Evolutionary conservation across 1,140 invertebrate genomes (phyloP).

Genomic region (Dolichoris vasculosae): DNA sequence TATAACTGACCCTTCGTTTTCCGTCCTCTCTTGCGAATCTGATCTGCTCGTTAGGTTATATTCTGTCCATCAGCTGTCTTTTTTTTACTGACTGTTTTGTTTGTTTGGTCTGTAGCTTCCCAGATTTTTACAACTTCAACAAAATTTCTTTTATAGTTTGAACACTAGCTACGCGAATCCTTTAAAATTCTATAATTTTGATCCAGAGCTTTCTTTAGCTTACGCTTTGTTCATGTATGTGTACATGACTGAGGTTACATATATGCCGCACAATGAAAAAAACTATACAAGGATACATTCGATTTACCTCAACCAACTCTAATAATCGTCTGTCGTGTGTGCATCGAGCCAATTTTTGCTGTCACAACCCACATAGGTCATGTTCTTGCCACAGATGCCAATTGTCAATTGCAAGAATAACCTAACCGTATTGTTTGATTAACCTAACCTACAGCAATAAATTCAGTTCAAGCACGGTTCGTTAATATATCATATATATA

Average conservation of each 20-base stretch:
- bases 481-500: no score
- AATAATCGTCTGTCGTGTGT: background rate
- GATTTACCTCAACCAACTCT: background rate
- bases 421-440: background rate
- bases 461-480: no score
- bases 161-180: background rate
- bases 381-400: background rate
- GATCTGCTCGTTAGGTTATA: background rate
- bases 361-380: background rate
- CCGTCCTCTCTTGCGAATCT: background rate
- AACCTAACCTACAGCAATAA: background rate
- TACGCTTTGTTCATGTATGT: background rate
- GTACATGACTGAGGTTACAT: background rate
- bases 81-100: background rate
- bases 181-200: background rate
- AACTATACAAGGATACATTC: background rate
- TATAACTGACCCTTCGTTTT: background rate
- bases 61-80: background rate
- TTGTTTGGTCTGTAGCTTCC: background rate
- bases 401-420: background rate
- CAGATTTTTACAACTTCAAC: background rate
- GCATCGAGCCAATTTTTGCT: background rate
- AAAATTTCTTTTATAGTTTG: background rate
- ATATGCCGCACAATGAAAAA: background rate
- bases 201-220: background rate